Percentiles rank a stretch among this genome's conserved stretches.
Evolutionary conservation across 2,888 invertebrate species (phyloP).

Genomic region (Seira sanloemensis): DNA sequence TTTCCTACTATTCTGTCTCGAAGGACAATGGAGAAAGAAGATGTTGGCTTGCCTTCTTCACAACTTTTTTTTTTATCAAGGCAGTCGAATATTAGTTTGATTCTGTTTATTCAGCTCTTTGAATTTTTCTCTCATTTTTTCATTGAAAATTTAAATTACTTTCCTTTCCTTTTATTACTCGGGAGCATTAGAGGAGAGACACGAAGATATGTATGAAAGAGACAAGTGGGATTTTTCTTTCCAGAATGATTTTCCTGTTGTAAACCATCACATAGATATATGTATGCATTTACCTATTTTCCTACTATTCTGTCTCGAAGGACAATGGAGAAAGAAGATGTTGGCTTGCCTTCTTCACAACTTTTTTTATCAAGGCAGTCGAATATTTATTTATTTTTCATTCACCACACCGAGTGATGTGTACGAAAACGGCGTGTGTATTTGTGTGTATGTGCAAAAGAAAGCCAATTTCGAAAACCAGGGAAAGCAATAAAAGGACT

Average conservation of each 20-base stretch:
- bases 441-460: too few relatives aligned
- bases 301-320: background rate
- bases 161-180: constrained; percentile 1
- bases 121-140: background rate
- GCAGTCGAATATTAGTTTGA: too few relatives aligned
- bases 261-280: too few relatives aligned
- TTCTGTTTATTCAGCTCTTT: constrained; percentile 6
- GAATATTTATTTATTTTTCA: background rate
- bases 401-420: background rate
- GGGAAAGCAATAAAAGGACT: background rate
- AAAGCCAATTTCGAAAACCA: background rate
- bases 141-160: constrained; percentile 11
- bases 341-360: constrained; percentile 6
- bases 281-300: background rate
- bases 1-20: background rate
- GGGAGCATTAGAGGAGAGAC: background rate
- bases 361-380: background rate
- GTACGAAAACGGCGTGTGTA: background rate
- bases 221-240: background rate
- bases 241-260: background rate
- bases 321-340: background rate
- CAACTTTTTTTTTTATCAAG: too few relatives aligned
- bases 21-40: background rate
- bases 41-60: background rate
- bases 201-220: background rate